Evolutionary conservation across 2,888 invertebrate genomes (phyloP).

Genomic region (Xanthia icteritia): DNA sequence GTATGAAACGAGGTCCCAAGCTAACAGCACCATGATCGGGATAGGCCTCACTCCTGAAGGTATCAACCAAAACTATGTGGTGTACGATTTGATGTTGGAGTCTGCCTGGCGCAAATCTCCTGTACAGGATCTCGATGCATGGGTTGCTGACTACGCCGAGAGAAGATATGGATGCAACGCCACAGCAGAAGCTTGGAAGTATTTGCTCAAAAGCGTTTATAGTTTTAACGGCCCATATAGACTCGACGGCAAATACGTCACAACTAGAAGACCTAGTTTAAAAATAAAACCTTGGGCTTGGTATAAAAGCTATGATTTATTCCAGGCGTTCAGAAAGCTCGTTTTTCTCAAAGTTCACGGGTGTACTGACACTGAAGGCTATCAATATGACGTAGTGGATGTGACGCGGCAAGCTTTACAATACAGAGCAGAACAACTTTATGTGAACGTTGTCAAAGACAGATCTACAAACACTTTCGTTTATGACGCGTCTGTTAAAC

Average conservation of each 20-base stretch:
- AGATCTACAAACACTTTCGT: constrained; percentile 73
- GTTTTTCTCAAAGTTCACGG: constrained; percentile 71
- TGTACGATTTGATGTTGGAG: constrained; percentile 97
- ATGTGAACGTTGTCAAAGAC: constrained; percentile 88
- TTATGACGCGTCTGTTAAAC: constrained; percentile 77
- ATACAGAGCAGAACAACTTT: constrained; percentile 92
- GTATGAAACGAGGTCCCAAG: constrained; percentile 90
- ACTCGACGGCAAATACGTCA: constrained; percentile 94
- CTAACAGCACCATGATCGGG: constrained; percentile 96
- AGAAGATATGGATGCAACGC: constrained; percentile 93
- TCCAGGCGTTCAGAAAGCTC: constrained; percentile 89
- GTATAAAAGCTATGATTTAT: constrained; percentile 92
- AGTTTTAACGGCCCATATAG: constrained; percentile 91
- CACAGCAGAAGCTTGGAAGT: constrained; percentile 92
- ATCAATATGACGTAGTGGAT: constrained; percentile 95
- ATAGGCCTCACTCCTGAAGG: constrained; percentile 98
- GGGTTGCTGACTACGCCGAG: constrained; percentile 92
- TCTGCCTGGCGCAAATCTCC: constrained; percentile 92
- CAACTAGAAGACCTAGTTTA: constrained; percentile 92
- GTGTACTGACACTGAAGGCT: constrained; percentile 82
- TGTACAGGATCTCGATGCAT: constrained; percentile 90
- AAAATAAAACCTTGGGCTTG: constrained; percentile 92
- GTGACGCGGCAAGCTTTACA: constrained; percentile 96
- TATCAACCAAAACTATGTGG: constrained; percentile 97
- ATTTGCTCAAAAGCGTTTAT: constrained; percentile 93